Evolutionary conservation across 1,140 invertebrate species (phyloP), one percentile per base, ranked within the genome.

Genomic region (Atopsyche davidsoni): DNA sequence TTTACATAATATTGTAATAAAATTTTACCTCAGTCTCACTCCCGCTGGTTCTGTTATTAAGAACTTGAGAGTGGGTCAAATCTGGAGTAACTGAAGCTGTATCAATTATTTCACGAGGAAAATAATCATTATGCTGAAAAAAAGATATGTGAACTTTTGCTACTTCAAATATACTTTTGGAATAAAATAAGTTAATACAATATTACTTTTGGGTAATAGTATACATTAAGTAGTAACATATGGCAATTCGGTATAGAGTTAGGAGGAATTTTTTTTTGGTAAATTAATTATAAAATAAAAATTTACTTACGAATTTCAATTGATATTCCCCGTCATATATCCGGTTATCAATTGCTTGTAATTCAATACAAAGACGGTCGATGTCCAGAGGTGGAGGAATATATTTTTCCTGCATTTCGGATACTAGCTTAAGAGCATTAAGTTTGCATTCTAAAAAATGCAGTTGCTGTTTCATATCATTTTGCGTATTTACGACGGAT

Each of bases 261-360:
- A n/a, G n/a, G n/a, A n/a, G n/a, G n/a, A n/a, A n/a, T n/a, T n/a
- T n/a, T n/a, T n/a, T 14, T 43, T 25, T 7, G 10, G 13, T 24
- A 25, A 25, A 25, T 24, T 21, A 21, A 23, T 23, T 42, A n/a
- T 11, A 10, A 22, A 41, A 22, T 41, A 4, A 41, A n/a, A 19
- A 21, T 10, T 14, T 43, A 16, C 46, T 25, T 18, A 39, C 46
- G 18, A 38, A 34, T 47, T 32, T 39, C 11, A 47, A 24, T 28
- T 50, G 47, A 11, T 50, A 39, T 39, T 50, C 78, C 54, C 78
- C 79, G 53, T 82, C 80, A 35, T 76, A 68, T 53, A 84, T 83
- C 9, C 79, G 79, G 47, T 82, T 79, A 63, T 83, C 79, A 16
- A 83, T 81, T 57, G 80, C 67, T 54, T 80, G 78, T 21, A 83